Percentiles rank a stretch among this genome's conserved stretches.
phyloP scores from a whole-genome alignment of 2,888 invertebrate species.

The Ariolimax columbianus region DNA sequence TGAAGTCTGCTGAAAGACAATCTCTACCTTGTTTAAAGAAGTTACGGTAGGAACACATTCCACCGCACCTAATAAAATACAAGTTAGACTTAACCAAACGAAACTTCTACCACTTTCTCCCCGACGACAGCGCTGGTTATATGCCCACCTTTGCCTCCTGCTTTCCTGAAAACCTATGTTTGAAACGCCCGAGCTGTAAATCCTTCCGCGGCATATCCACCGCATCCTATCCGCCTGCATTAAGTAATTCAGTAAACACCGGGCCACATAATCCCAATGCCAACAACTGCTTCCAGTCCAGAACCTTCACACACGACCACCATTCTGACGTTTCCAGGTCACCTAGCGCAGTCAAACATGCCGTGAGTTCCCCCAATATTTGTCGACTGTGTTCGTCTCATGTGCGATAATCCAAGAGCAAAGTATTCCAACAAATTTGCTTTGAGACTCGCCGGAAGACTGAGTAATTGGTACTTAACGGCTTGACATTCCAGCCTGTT shows the following conservation, averaged over 20 bases:
- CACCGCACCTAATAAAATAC: too few relatives aligned
- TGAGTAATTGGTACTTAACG: constrained; percentile 32
- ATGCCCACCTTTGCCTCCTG: too few relatives aligned
- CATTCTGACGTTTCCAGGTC: constrained; percentile 24
- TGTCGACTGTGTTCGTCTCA: not conserved
- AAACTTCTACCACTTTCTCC: too few relatives aligned
- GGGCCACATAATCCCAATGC: constrained; percentile 34
- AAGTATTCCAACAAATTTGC: constrained; percentile 28
- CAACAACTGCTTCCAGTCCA: constrained; percentile 23
- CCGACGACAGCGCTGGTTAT: too few relatives aligned
- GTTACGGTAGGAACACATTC: too few relatives aligned
- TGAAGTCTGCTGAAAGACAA: too few relatives aligned
- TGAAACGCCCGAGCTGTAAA: not conserved
- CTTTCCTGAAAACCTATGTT: too few relatives aligned
- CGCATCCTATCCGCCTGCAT: constrained; percentile 4
- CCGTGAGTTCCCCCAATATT: constrained; percentile 47
- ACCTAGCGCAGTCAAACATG: constrained; percentile 24
- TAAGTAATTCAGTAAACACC: constrained; percentile 34
- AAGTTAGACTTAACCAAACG: too few relatives aligned
- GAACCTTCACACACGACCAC: constrained; percentile 32
- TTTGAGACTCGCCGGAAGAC: constrained; percentile 16
- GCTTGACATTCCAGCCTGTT: constrained; percentile 20
- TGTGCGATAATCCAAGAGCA: constrained; percentile 34
- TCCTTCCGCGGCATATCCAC: not conserved
- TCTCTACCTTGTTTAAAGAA: too few relatives aligned